Base-by-base conservation (phyloP, 2,888 invertebrate species). In the Meghimatium bilineatum region DNA sequence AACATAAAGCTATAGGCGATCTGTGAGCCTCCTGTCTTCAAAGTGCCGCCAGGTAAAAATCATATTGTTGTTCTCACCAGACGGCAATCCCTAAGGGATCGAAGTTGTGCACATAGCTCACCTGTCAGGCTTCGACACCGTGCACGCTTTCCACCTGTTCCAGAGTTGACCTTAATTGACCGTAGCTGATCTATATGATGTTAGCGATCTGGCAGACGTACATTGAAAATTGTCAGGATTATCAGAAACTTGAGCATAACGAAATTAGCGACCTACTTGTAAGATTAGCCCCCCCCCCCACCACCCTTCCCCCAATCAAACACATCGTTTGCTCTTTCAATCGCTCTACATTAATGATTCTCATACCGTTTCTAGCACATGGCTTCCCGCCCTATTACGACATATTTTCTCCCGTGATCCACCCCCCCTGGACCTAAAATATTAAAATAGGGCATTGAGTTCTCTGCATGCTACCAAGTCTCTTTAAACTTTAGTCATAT, bases 121-220 rank as follows among this genome's bases (percentile, higher is more conserved):
- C 63, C 60, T 75, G 75, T 49, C 66, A 3, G 76, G 74, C 29
- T 32, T 32, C 52, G 74, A 74, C 29, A 32, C 2, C 49, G 49
- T n/a, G 8, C 60, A 20, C 82, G 82, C 38, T 75, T 76, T 49
- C 66, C 82, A 82, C 82, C 82, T 82, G 82, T 74, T 74, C 74
- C 8, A 23, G 49, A 52, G 17, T 29, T 23, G 52, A 32, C 32
- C 74, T 49, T 74, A 74, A 74, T 74, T 74, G 52, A 52, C 74
- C 32, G 32, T 32, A 74, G 23, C 74, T 52, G 49, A 52, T 74
- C 74, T 52, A 49, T 23, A 52, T 44, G 14, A 74, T 20, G 29
- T 32, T 8, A 12, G 8, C 12, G 5, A 29, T 72, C 29, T 29
- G n/a, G n/a, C 44, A 49, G 36, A 3, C 44, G 1, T n/a, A 44